These are phyloP conservation scores for Helicolenus hilgendorfi DNA, from an alignment of 2,797 vertebrate species.

Conservation along the genomic window DNA sequence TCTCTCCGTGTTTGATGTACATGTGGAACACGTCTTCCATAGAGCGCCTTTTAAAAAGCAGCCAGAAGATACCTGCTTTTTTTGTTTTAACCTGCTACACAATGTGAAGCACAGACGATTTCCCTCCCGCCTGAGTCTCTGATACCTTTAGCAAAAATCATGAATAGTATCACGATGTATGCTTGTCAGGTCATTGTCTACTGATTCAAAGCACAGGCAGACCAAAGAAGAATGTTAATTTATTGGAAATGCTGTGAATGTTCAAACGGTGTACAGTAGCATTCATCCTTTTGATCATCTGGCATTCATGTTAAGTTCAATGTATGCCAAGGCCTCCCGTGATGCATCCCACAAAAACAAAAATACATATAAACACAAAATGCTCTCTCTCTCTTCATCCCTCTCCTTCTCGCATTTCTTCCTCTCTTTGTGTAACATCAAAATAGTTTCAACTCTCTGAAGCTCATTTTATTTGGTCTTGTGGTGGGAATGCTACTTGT, in stretches of 20 bases:
- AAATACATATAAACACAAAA: constrained; percentile 50
- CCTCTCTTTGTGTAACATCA: constrained; percentile 12
- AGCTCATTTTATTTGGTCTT: constrained; percentile 22
- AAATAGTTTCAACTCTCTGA: constrained; percentile 20
- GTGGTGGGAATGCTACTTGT: neutral
- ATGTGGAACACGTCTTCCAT: neutral
- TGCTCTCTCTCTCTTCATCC: neutral
- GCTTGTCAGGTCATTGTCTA: constrained; percentile 38
- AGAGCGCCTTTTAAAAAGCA: neutral
- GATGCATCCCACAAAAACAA: constrained; percentile 48
- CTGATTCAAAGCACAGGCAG: constrained; percentile 32
- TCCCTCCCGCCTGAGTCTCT: neutral
- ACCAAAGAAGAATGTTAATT: constrained; percentile 67
- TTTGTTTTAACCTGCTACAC: neutral
- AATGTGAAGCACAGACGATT: neutral
- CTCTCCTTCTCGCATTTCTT: neutral
- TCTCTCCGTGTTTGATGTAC: neutral
- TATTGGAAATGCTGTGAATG: constrained; percentile 59
- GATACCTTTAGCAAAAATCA: constrained; percentile 17
- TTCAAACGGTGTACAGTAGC: constrained; percentile 61
- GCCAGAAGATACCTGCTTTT: neutral
- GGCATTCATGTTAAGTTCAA: constrained; percentile 64
- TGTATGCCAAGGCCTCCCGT: constrained; percentile 83
- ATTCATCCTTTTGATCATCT: constrained; percentile 81
- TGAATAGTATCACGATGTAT: constrained; percentile 1